A percentile compares a stretch with the other conserved stretches of the same genome.
Evolutionary conservation across 2,888 invertebrate species (phyloP).

Genomic region (Lypha dubia): DNA sequence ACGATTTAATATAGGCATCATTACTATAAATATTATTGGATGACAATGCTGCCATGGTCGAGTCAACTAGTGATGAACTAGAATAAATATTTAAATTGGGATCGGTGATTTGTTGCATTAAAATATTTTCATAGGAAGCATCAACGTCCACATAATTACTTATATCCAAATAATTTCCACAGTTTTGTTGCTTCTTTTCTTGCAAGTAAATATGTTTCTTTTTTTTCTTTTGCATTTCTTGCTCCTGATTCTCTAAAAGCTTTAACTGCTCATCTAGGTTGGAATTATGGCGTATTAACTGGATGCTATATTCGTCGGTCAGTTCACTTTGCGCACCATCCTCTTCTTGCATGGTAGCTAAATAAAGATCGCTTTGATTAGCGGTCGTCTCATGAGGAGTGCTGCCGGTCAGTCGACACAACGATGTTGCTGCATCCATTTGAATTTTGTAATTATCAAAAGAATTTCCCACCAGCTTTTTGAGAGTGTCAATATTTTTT

Average conservation of each 20-base stretch:
- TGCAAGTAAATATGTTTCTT: slow-evolving; percentile 62
- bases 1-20: slow-evolving; percentile 82
- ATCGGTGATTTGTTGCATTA: slow-evolving; percentile 68
- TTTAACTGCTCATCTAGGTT: slow-evolving; percentile 82
- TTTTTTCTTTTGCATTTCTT: slow-evolving; percentile 79
- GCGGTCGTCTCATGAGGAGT: neutral
- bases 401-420: slow-evolving; percentile 15
- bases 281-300: slow-evolving; percentile 80
- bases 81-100: slow-evolving; percentile 44
- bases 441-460: slow-evolving; percentile 75
- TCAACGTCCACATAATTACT: slow-evolving; percentile 72
- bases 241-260: slow-evolving; percentile 80
- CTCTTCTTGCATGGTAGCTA: neutral
- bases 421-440: slow-evolving; percentile 2
- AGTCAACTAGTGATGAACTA: slow-evolving; percentile 47
- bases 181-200: neutral
- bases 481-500: slow-evolving; percentile 81
- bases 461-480: slow-evolving; percentile 81
- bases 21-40: slow-evolving; percentile 80
- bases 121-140: slow-evolving; percentile 70
- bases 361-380: neutral
- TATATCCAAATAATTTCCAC: slow-evolving; percentile 8
- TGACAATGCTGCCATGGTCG: slow-evolving; percentile 58
- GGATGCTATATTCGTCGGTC: slow-evolving; percentile 76
- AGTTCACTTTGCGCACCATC: slow-evolving; percentile 1